Base-by-base conservation (phyloP, 2,888 invertebrate species). In the Odontothrips loti region DNA sequence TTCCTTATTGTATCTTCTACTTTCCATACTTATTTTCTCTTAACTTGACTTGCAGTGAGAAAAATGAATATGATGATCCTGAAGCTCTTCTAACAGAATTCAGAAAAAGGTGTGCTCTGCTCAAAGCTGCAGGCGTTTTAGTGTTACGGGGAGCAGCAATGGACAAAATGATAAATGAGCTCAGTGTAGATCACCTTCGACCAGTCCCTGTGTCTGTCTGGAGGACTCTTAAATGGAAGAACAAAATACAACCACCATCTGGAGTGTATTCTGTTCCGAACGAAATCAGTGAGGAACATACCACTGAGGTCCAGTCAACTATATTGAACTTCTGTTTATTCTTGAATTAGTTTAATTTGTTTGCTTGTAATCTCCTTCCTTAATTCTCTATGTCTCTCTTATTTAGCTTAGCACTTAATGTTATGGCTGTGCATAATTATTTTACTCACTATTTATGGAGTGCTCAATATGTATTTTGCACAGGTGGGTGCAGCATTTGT, bases 11-110 rank as follows among this genome's bases (percentile, higher is more conserved):
- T 6, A 51, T 51, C 6, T 51, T 51, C 6, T 3, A 15, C 6
- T 6, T 51, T 51, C 1, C 51, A 51, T 51, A 17, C 51, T 3
- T 51, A 51, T 51, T 51, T 51, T 51, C 2, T 51, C 51, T 51
- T 51, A 51, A 51, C 51, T 51, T 51, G 51, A 51, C 17, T 51
- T 51, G 51, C 51, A 51, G 51, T 51, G 51, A 51, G 2, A 51
- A 51, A 51, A 17, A 51, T 1, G 51, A 51, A 17, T 51, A 51
- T 51, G 51, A 51, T 51, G 6, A 51, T 6, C 51, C 51, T 51
- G 51, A 51, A 51, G 51, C 51, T 51, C 51, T 51, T 51, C 51
- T 51, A 51, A 51, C 51, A 51, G 51, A 51, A 51, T 51, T 51
- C 51, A 1, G 51, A 51, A 51, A 6, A 51, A 51, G 51, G 17